Percentiles rank a stretch among this genome's conserved stretches.
phyloP scores from a whole-genome alignment of 2,888 invertebrate species.

The Psylliodes chrysocephalus region DNA sequence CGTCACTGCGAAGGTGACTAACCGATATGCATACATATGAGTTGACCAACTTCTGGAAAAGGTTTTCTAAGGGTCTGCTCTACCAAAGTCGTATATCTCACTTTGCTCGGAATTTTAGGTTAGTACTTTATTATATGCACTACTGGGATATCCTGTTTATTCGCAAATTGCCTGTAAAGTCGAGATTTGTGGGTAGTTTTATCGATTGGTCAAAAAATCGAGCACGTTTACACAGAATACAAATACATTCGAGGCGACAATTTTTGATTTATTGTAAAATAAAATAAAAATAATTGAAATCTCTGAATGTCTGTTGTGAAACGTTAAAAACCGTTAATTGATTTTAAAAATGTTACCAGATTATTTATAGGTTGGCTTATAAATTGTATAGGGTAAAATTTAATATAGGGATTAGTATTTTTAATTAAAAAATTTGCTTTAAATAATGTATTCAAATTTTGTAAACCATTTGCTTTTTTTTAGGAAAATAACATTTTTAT shows the following conservation, averaged over 20 bases:
- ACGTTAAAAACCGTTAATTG: too few species aligned
- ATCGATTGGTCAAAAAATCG: conserved; percentile 14
- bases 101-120: conserved; percentile 26
- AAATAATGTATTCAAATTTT: too few species aligned
- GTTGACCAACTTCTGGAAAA: conserved; percentile 20
- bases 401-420: not conserved
- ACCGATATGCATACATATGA: conserved; percentile 12
- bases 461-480: too few species aligned
- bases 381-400: not conserved
- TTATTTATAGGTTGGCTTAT: too few species aligned
- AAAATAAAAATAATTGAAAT: too few species aligned
- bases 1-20: conserved; percentile 6
- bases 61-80: conserved; percentile 13
- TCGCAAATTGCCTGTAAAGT: conserved; percentile 28
- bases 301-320: too few species aligned
- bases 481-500: too few species aligned
- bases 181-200: conserved; percentile 28
- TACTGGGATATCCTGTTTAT: conserved; percentile 32
- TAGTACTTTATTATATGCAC: conserved; percentile 29
- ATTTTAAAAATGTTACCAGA: too few species aligned
- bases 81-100: conserved; percentile 23
- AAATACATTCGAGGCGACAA: too few species aligned
- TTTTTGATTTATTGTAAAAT: too few species aligned
- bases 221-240: conserved; percentile 9
- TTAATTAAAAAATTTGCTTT: too few species aligned